Conservation (phyloP, 1,140 invertebrate genomes). For the Epicauta chinensis region DNA sequence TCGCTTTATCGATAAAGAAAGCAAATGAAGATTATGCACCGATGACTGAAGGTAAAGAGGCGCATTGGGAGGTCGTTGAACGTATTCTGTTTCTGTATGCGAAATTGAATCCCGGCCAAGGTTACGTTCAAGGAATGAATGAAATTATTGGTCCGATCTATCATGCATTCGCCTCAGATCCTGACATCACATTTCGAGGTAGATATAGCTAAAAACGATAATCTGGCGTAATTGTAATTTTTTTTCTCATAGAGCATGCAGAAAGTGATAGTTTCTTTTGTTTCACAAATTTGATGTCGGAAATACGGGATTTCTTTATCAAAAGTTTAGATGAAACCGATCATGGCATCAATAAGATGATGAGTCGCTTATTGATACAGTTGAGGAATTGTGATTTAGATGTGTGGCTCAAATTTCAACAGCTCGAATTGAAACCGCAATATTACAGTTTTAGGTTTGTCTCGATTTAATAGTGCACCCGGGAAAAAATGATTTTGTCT, state of each 20-base stretch:
- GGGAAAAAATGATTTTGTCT: too few species aligned
- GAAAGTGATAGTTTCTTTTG: constrained; percentile 98
- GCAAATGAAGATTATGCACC: constrained; percentile 73
- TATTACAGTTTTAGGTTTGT: constrained; percentile 87
- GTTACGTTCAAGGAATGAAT: constrained; percentile 99
- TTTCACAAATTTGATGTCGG: constrained; percentile 95
- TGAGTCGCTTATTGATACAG: constrained; percentile 68
- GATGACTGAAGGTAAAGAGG: constrained; percentile 74
- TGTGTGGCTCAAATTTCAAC: constrained; percentile 68
- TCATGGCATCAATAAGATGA: constrained; percentile 80
- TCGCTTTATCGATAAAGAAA: constrained; percentile 56
- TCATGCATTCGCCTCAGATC: constrained; percentile 91
- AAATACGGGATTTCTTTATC: constrained; percentile 97
- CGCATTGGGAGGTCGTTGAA: constrained; percentile 96
- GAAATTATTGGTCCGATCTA: constrained; percentile 99
- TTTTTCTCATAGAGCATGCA: constrained; percentile 67
- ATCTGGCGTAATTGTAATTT: constrained; percentile 9
- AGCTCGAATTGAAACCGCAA: constrained; percentile 85
- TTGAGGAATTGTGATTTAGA: constrained; percentile 70
- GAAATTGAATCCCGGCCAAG: constrained; percentile 95
- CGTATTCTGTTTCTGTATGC: constrained; percentile 95
- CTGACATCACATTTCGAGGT: constrained; percentile 75
- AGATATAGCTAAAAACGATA: constrained; percentile 17
- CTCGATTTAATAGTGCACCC: too few species aligned
- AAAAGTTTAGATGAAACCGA: constrained; percentile 90